Conservation (phyloP, 2,797 vertebrate species). For the Hippopotamyrus pictus region DNA sequence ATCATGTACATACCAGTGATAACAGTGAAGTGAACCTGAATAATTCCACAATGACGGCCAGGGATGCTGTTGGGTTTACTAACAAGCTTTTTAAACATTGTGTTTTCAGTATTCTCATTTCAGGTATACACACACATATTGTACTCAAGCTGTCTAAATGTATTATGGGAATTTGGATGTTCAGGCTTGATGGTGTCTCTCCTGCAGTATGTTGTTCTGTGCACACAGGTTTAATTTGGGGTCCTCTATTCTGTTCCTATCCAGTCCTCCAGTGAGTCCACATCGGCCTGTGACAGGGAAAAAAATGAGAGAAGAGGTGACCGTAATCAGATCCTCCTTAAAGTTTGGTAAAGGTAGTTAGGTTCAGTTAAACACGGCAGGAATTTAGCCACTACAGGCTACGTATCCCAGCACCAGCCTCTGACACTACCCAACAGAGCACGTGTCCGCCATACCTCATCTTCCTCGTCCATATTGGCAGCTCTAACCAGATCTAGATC, state of each 20-base stretch:
- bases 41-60: background rate
- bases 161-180: background rate
- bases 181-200: background rate
- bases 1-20: background rate
- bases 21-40: background rate
- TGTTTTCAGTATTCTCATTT: background rate
- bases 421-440: background rate
- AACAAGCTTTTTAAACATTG: background rate
- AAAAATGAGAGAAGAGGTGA: background rate
- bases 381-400: background rate
- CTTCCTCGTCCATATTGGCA: background rate
- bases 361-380: background rate
- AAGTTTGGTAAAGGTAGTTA: background rate
- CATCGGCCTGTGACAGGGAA: background rate
- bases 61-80: background rate
- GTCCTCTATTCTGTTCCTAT: background rate
- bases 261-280: constrained; percentile 2
- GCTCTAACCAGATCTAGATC: background rate
- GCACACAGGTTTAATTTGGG: background rate
- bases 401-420: background rate
- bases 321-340: background rate
- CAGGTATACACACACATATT: background rate
- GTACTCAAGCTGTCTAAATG: background rate
- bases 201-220: background rate
- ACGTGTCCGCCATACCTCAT: background rate